phyloP scores from a whole-genome alignment of 1,140 invertebrate genomes.

The Saccostrea cuccullata region DNA sequence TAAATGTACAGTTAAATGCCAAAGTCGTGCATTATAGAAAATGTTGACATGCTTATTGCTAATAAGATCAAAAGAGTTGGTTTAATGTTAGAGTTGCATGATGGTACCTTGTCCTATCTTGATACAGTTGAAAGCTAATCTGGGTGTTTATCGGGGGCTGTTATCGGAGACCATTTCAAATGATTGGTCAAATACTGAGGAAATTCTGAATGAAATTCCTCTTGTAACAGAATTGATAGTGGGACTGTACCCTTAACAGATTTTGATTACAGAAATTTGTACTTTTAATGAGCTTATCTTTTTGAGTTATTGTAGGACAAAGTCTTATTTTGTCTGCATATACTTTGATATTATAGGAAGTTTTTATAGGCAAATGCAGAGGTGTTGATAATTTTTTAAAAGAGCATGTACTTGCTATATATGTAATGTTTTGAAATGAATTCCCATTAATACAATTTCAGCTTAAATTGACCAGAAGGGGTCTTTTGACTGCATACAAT shows the following conservation, averaged over 20 bases:
- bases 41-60: background rate
- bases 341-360: background rate
- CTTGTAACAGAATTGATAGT: background rate
- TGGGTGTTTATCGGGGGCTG: background rate
- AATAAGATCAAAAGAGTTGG: conserved; percentile 8
- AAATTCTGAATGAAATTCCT: conserved; percentile 29
- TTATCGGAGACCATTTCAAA: conserved; percentile 14
- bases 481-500: background rate
- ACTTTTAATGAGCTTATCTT: conserved; percentile 2
- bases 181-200: background rate
- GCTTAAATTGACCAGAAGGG: conserved; percentile 28
- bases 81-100: conserved; percentile 21
- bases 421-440: background rate
- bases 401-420: background rate
- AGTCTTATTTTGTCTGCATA: background rate
- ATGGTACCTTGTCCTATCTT: conserved; percentile 14
- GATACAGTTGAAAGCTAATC: conserved; percentile 30
- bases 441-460: conserved; percentile 11
- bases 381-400: background rate
- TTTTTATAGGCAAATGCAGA: background rate
- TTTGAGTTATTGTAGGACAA: conserved; percentile 1
- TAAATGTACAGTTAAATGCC: background rate
- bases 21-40: background rate
- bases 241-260: conserved; percentile 30
- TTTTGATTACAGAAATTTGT: conserved; percentile 18